These are phyloP conservation scores for Penaeus vannamei DNA, from an alignment of 1,140 invertebrate species.

Conservation along the genomic window DNA sequence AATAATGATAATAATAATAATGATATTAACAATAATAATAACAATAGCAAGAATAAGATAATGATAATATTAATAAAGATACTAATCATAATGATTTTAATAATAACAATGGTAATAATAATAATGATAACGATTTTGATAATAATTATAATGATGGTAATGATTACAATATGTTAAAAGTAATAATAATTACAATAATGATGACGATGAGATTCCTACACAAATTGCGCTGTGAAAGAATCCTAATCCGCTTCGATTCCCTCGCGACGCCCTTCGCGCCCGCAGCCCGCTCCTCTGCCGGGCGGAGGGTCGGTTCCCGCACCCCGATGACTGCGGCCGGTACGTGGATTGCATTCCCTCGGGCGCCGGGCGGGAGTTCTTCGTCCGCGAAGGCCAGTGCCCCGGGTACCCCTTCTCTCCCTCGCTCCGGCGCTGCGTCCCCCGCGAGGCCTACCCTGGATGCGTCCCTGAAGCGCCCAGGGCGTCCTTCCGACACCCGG, in stretches of 20 bases:
- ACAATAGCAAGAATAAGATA: too few species aligned
- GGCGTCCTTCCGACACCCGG: not conserved
- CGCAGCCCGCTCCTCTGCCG: constrained; percentile 32
- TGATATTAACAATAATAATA: too few species aligned
- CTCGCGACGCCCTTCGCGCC: not conserved
- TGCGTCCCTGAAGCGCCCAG: constrained; percentile 7
- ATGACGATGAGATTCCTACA: too few species aligned
- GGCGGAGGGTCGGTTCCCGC: constrained; percentile 34
- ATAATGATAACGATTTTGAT: too few species aligned
- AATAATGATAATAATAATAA: too few species aligned
- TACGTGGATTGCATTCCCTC: constrained; percentile 23
- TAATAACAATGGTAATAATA: too few species aligned
- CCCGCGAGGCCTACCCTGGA: constrained; percentile 22
- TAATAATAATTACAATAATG: not conserved
- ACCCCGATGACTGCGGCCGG: constrained; percentile 40
- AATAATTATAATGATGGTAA: too few species aligned
- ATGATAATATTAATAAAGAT: too few species aligned
- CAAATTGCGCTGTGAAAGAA: too few species aligned
- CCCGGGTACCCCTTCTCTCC: constrained; percentile 39
- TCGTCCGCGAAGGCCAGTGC: constrained; percentile 17
- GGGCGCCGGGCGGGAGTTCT: not conserved
- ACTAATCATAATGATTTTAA: too few species aligned
- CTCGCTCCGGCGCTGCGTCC: constrained; percentile 17
- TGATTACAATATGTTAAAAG: too few species aligned
- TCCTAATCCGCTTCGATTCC: too few species aligned